Percentiles rank a stretch among this genome's conserved stretches.
These are phyloP conservation scores for Nephotettix cincticeps DNA, from an alignment of 1,140 invertebrate genomes.

Conservation along the genomic window DNA sequence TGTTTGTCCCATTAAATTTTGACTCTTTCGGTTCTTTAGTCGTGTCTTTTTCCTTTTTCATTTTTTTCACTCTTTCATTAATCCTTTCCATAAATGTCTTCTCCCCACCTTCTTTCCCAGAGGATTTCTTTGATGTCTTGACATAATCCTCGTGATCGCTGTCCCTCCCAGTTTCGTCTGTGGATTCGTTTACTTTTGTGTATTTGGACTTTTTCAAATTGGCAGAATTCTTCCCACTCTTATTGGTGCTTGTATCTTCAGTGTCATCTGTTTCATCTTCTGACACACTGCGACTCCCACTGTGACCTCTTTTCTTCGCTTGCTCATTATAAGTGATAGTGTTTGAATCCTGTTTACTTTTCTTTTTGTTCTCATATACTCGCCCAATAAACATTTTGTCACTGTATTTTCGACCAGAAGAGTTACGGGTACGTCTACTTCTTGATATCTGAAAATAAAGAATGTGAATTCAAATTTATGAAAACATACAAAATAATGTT, in stretches of 20 bases:
- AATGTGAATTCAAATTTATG: too few relatives aligned
- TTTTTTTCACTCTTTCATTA: slow-evolving; percentile 16
- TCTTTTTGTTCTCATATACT: slow-evolving; percentile 22
- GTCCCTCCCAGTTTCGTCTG: not conserved
- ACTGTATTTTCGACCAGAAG: not conserved
- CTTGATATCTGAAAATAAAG: slow-evolving; percentile 13
- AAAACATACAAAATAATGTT: too few relatives aligned
- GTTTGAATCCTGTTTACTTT: slow-evolving; percentile 14
- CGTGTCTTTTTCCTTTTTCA: slow-evolving; percentile 6
- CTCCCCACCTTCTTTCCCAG: slow-evolving; percentile 5
- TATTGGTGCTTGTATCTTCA: not conserved
- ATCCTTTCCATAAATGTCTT: slow-evolving; percentile 22
- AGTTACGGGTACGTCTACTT: not conserved
- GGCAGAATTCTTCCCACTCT: not conserved
- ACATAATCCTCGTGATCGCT: not conserved
- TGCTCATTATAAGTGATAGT: not conserved
- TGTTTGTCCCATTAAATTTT: not conserved
- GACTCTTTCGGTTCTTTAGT: not conserved
- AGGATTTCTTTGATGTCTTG: slow-evolving; percentile 2
- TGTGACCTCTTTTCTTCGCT: not conserved
- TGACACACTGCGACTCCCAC: not conserved
- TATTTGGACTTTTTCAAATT: not conserved
- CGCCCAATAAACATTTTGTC: slow-evolving; percentile 15
- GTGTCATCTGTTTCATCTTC: slow-evolving; percentile 2
- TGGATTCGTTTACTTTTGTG: not conserved